A percentile compares a stretch with the other conserved stretches of the same genome.
Conservation (phyloP, 2,113 vertebrate genomes). For the Bostrychus sinensis region DNA sequence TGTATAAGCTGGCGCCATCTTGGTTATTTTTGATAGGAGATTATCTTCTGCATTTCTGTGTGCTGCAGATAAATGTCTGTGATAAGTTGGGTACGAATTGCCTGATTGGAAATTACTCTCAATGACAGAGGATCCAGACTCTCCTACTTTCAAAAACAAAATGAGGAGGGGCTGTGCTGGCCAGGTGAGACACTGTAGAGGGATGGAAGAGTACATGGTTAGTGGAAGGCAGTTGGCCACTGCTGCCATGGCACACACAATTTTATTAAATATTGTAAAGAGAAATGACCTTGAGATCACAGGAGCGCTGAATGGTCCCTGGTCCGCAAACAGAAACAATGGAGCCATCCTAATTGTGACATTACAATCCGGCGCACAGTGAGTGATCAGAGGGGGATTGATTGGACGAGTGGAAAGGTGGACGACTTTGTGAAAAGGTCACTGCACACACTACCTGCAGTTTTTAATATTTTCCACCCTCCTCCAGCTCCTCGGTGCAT, state of each 20-base stretch:
- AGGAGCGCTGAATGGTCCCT: conserved; percentile 49
- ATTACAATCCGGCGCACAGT: conserved; percentile 74
- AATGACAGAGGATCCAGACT: too few relatives aligned
- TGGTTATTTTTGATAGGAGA: too few relatives aligned
- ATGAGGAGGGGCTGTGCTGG: too few relatives aligned
- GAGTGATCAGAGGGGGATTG: conserved; percentile 77
- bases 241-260: conserved; percentile 33
- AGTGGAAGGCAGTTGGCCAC: conserved; percentile 20
- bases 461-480: conserved; percentile 53
- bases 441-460: conserved; percentile 78
- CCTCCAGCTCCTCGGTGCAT: conserved; percentile 27
- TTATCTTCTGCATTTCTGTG: too few relatives aligned
- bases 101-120: too few relatives aligned
- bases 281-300: conserved; percentile 74
- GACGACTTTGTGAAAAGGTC: conserved; percentile 84
- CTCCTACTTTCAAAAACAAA: too few relatives aligned
- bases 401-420: conserved; percentile 79
- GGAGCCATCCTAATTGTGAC: conserved; percentile 78
- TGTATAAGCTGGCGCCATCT: too few relatives aligned
- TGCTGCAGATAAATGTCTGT: too few relatives aligned
- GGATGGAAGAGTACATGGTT: conserved; percentile 25
- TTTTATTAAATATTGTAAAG: conserved; percentile 77
- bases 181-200: too few relatives aligned
- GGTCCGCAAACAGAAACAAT: conserved; percentile 78
- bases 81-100: too few relatives aligned